Evolutionary conservation across 2,113 vertebrate species (phyloP).

Genomic region (Nothoprocta pentlandii): DNA sequence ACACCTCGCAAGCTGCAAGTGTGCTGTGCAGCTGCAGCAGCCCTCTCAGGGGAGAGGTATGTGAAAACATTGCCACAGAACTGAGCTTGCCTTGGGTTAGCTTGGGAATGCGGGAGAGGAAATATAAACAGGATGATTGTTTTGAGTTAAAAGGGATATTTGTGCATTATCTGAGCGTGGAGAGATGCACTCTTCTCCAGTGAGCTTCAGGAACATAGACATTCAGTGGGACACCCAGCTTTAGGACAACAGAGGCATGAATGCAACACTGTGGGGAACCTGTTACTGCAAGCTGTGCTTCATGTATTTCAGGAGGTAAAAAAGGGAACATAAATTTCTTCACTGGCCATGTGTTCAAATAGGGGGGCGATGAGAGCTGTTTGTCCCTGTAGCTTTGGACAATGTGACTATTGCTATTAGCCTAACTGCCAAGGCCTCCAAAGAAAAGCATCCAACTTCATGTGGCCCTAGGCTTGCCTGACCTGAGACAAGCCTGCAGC

Average conservation of each 20-base stretch:
- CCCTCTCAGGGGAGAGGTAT: conserved; percentile 23
- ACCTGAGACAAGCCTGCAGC: not conserved
- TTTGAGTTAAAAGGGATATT: not conserved
- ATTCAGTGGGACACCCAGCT: not conserved
- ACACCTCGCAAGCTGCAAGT: conserved; percentile 56
- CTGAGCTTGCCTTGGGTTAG: conserved; percentile 37
- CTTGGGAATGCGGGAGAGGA: conserved; percentile 37
- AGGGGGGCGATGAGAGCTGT: not conserved
- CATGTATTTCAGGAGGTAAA: conserved; percentile 33
- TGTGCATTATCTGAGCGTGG: not conserved
- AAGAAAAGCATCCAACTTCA: conserved; percentile 10
- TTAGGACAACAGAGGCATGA: not conserved
- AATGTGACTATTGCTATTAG: conserved; percentile 38
- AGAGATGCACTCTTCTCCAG: not conserved
- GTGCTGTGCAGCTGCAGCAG: conserved; percentile 57
- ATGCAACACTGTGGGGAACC: not conserved
- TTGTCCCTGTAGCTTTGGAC: conserved; percentile 41
- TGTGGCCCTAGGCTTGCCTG: not conserved
- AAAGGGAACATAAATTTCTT: conserved; percentile 15
- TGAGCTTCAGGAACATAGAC: not conserved
- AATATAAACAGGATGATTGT: not conserved
- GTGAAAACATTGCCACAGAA: not conserved
- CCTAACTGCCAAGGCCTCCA: conserved; percentile 46
- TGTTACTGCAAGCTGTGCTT: conserved; percentile 10
- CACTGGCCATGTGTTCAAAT: not conserved